Base-by-base conservation (phyloP, 1,140 invertebrate genomes). In the Temnothorax curvispinosus region DNA sequence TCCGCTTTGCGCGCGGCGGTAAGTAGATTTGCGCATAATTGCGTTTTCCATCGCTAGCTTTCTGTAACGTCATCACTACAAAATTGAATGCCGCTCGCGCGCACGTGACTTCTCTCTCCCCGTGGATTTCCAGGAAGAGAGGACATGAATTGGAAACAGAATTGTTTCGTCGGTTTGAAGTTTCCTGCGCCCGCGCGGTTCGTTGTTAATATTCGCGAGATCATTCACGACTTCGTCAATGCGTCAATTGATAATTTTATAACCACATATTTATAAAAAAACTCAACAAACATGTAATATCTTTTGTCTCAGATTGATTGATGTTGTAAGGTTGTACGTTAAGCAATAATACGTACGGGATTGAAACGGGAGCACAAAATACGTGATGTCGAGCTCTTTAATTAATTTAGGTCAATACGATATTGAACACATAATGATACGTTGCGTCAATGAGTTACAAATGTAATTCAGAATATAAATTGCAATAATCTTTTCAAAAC, bases 11-110 rank as follows among this genome's bases (percentile, higher is more conserved):
- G 52, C 38, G 47, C 47, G 44, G 27, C n/a, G 41, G 41, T 77
- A 41, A 80, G 47, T 60, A 54, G 47, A 80, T 67, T 80, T 41
- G n/a, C 62, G 11, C 47, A 32, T 67, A 41, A 81, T 58, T 11
- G 65, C 38, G 38, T 71, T 71, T 81, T 18, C 27, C 76, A 44
- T 8, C 35, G 13, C n/a, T 1, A 7, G 50, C 32, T 67, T 67
- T 44, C 64, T 21, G n/a, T n/a, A 35, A 65, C 21, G n/a, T 56
- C 27, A 54, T 38, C n/a, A 8, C 35, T 35, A 62, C n/a, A 44
- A 58, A 81, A 47, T 44, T 58, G 64, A 71, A 44, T 56, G 32
- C 18, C 47, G 27, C 18, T 35, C 11, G 38, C 41, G 15, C 27
- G 15, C 27, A 56, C 44, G 7, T 50, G 60, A 81, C 52, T 56